Evolutionary conservation across 2,113 vertebrate genomes (phyloP).

Genomic region (Lota lota): DNA sequence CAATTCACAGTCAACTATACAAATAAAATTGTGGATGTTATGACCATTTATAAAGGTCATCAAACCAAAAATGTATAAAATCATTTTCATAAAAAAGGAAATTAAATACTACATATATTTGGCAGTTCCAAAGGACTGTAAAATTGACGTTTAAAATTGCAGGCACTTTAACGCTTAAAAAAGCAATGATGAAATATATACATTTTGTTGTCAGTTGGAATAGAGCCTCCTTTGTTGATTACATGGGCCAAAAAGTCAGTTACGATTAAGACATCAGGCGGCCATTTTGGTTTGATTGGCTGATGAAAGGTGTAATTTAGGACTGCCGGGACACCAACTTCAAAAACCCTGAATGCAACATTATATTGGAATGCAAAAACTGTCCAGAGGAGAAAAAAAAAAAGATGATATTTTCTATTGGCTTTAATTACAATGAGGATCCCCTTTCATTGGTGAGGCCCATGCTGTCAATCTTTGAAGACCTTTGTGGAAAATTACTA

Average conservation of each 20-base stretch:
- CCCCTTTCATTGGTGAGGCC: conserved; percentile 65
- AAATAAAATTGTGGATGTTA: too few species aligned
- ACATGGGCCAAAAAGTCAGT: conserved; percentile 48
- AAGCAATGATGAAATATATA: not conserved
- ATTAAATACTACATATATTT: not conserved
- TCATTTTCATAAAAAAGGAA: not conserved
- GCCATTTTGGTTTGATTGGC: conserved; percentile 67
- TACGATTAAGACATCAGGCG: conserved; percentile 60
- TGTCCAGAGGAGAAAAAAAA: conserved; percentile 64
- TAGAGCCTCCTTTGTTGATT: conserved; percentile 46
- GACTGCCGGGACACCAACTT: conserved; percentile 62
- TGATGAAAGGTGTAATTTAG: conserved; percentile 75
- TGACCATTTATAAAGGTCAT: not conserved
- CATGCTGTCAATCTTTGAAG: conserved; percentile 63
- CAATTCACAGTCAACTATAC: not conserved
- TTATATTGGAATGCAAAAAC: conserved; percentile 74
- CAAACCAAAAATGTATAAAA: not conserved
- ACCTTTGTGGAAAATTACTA: conserved; percentile 60
- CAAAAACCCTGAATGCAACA: conserved; percentile 67
- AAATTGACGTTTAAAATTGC: not conserved
- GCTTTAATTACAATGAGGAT: conserved; percentile 75
- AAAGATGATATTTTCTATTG: conserved; percentile 73
- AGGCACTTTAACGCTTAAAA: not conserved
- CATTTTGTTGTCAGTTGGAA: conserved; percentile 42
- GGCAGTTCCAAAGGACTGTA: too few species aligned